Percentiles rank a stretch among this genome's conserved stretches.
Conservation (phyloP, 2,113 vertebrate species). For the Xyliphius kryptos region DNA sequence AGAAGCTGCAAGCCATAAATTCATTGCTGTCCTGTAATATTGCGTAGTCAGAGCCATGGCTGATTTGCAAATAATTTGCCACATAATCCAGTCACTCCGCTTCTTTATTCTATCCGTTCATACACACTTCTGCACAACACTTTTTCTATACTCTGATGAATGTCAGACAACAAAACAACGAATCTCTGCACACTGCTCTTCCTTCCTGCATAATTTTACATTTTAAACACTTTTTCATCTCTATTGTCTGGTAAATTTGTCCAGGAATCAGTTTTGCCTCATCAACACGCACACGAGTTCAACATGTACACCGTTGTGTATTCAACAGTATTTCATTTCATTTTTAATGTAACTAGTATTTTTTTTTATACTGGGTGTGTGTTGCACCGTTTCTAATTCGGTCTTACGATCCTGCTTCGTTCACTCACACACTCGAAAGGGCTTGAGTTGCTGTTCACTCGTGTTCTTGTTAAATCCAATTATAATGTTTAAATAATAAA, state of each 20-base stretch:
- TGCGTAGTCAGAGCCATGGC: too few species aligned
- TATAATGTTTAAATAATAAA: conserved; percentile 73
- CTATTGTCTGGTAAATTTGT: background rate
- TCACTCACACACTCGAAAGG: conserved; percentile 31
- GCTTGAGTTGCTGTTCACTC: conserved; percentile 50
- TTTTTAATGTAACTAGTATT: conserved; percentile 90
- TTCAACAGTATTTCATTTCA: conserved; percentile 96
- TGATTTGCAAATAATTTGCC: too few species aligned
- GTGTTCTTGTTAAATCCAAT: conserved; percentile 65
- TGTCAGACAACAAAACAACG: conserved; percentile 13
- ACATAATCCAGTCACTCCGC: too few species aligned
- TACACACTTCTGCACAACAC: too few species aligned
- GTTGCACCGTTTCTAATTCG: conserved; percentile 46
- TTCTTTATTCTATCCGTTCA: too few species aligned
- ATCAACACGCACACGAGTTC: conserved; percentile 47
- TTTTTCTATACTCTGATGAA: too few species aligned
- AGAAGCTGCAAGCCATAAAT: too few species aligned
- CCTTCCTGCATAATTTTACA: background rate
- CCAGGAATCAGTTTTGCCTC: conserved; percentile 27
- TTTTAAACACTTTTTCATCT: conserved; percentile 1
- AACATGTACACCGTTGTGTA: conserved; percentile 69
- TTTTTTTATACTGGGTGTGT: conserved; percentile 68
- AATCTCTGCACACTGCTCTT: background rate
- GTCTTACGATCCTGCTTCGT: background rate
- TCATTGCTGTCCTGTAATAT: too few species aligned